A percentile compares a stretch with the other conserved stretches of the same genome.
Conservation (phyloP, 2,888 invertebrate genomes). For the Ophonus ardosiacus region DNA sequence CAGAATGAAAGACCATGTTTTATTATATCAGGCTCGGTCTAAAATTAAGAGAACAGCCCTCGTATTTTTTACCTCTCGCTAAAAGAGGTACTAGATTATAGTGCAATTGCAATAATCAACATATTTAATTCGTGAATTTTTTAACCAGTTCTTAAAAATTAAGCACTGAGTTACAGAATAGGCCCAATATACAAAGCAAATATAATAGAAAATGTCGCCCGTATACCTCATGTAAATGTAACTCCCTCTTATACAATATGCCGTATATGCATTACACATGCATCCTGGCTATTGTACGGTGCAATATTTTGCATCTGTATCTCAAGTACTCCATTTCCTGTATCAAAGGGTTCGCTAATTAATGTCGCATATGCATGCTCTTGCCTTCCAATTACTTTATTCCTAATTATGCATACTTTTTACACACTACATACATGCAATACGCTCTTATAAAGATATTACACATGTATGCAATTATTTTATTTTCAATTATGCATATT, state of each 20-base stretch:
- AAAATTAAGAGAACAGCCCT: too few species aligned
- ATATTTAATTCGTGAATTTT: too few species aligned
- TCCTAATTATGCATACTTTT: slow-evolving; percentile 53
- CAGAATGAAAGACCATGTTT: too few species aligned
- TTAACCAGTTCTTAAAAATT: too few species aligned
- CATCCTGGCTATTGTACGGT: background rate
- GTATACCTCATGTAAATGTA: background rate
- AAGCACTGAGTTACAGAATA: too few species aligned
- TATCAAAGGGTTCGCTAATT: slow-evolving; percentile 65
- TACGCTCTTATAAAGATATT: slow-evolving; percentile 21
- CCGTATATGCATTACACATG: background rate
- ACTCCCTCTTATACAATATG: background rate
- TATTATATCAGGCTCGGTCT: too few species aligned
- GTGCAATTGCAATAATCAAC: too few species aligned
- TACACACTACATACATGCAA: slow-evolving; percentile 15
- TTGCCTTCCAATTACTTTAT: slow-evolving; percentile 59
- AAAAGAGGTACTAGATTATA: too few species aligned
- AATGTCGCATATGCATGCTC: slow-evolving; percentile 66
- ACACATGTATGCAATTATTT: slow-evolving; percentile 22
- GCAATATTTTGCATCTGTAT: slow-evolving; percentile 41
- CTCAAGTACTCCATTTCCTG: slow-evolving; percentile 51
- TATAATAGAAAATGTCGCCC: background rate
- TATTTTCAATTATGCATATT: slow-evolving; percentile 26
- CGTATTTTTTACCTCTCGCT: too few species aligned
- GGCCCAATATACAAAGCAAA: too few species aligned